Base-by-base conservation (phyloP, 2,888 invertebrate genomes). In the Diaperis boleti region DNA sequence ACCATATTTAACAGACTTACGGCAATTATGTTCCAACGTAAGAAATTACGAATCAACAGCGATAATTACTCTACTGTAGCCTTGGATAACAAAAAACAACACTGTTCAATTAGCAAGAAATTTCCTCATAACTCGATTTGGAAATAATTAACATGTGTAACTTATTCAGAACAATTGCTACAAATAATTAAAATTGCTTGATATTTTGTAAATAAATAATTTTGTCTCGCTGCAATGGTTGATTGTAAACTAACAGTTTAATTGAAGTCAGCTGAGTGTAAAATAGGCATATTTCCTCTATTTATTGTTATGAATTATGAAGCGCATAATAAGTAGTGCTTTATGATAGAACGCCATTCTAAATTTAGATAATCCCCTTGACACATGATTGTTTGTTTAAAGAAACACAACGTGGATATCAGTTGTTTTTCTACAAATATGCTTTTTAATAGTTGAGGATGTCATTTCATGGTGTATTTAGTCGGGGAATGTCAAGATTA, bases 201-300 rank as follows among this genome's bases (percentile, higher is more conserved):
- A 26, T 26, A 26, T 6, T 26, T 26, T 26, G 3, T 6, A 26
- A 26, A 8, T n/a, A n/a, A 26, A 6, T 26, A 2, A 26, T n/a
- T n/a, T n/a, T n/a, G n/a, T n/a, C n/a, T 26, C 26, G 26, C 6
- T 26, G 26, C 6, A 3, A 26, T n/a, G n/a, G 26, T 26, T 6
- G n/a, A 26, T n/a, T 26, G 26, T 26, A 26, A 26, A 26, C 26
- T 26, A 33, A 33, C 33, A 5, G 33, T 39, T 39, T 39, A 39
- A 39, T 39, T 39, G 39, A 39, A 39, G 14, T 39, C 39, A 39
- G 14, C 39, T 6, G n/a, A 39, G 11, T 39, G 39, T 39, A 39
- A 39, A 39, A 39, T 39, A 7, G 14, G 3, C n/a, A 17, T 39
- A 17, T 39, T 39, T 39, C 39, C 39, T 39, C 33, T 33, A 3